These are phyloP conservation scores for Microtus ochrogaster DNA, from an alignment of 2,113 vertebrate species.

Conservation along the genomic window DNA sequence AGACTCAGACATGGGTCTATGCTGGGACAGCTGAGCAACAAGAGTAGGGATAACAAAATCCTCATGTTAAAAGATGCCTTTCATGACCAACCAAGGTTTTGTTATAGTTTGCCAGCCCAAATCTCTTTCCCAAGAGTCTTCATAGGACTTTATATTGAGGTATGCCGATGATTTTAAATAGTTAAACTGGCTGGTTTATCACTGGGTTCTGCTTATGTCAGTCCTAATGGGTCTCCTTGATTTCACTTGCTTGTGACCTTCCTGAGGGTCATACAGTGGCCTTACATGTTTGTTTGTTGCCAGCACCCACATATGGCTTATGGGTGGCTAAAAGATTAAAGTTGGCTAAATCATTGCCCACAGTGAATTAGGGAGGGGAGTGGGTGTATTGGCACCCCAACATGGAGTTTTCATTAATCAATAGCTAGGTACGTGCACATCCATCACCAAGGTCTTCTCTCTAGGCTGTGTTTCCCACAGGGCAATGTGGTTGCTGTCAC, in stretches of 20 bases:
- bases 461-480: background rate
- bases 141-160: background rate
- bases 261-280: background rate
- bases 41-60: background rate
- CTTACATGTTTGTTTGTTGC: background rate
- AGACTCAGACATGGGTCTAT: background rate
- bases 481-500: background rate
- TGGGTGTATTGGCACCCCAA: background rate
- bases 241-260: background rate
- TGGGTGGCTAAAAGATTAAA: background rate
- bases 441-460: background rate
- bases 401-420: background rate
- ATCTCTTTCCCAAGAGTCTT: background rate
- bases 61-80: background rate
- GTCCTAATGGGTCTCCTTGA: background rate
- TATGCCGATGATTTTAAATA: background rate
- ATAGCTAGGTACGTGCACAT: fast-evolving
- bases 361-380: background rate
- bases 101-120: background rate
- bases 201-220: background rate
- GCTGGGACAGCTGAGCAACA: background rate
- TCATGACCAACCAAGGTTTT: background rate
- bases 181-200: background rate
- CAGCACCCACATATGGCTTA: background rate
- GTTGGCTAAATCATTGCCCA: background rate